Conservation (phyloP, 2,888 invertebrate genomes). For the Enoplolaimus lenunculus region DNA sequence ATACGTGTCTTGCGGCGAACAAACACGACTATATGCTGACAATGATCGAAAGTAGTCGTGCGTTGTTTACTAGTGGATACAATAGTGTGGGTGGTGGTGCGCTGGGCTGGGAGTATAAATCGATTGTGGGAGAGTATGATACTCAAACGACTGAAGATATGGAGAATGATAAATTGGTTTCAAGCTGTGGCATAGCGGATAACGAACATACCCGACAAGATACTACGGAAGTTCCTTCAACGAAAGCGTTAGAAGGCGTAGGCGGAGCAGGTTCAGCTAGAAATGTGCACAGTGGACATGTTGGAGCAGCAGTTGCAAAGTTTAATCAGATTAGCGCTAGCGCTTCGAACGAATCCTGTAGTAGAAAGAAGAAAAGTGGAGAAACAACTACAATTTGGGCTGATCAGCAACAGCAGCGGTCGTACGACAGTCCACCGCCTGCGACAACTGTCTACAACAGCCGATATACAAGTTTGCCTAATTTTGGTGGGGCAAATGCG, state of each 20-base stretch:
- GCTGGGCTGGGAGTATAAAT: no score
- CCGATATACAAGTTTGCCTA: background rate
- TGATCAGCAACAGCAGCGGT: no score
- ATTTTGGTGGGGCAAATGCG: background rate
- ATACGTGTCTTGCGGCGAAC: background rate
- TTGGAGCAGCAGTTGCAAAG: no score
- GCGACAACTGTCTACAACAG: background rate
- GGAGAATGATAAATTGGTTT: background rate
- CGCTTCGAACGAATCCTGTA: no score
- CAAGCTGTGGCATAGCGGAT: background rate
- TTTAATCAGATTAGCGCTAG: no score
- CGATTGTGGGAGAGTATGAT: background rate
- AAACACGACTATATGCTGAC: constrained; percentile 12
- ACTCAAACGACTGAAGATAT: background rate
- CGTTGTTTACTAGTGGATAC: no score
- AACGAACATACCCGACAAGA: no score
- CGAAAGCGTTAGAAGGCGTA: background rate
- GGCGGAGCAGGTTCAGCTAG: background rate
- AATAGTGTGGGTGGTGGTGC: no score
- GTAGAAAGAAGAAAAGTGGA: no score
- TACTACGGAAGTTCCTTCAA: background rate
- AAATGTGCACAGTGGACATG: no score
- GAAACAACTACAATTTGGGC: no score
- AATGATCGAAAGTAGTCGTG: background rate
- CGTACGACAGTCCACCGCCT: background rate